Evolutionary conservation across 2,888 invertebrate genomes (phyloP).

Genomic region (Acanthosepion lycidas): DNA sequence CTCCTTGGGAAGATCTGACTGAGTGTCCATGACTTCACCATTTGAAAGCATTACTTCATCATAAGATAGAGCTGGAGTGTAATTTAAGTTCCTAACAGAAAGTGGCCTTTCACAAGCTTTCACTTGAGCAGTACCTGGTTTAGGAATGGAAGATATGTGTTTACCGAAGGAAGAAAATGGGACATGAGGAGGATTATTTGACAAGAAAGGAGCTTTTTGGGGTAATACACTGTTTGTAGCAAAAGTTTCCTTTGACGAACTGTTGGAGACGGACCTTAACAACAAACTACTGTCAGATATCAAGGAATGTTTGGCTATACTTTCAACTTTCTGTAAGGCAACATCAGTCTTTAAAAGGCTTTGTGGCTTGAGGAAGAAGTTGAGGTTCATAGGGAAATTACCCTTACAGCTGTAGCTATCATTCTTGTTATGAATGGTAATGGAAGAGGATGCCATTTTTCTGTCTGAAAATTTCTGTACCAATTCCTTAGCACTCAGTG

Average conservation of each 20-base stretch:
- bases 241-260: not conserved
- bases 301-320: not conserved
- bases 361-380: constrained; percentile 65
- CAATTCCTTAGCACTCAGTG: constrained; percentile 70
- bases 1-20: not conserved
- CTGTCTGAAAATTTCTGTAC: constrained; percentile 49
- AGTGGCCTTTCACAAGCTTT: constrained; percentile 18
- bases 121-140: not conserved
- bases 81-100: constrained; percentile 24
- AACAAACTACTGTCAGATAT: not conserved
- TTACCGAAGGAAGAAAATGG: not conserved
- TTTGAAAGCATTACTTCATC: constrained; percentile 23
- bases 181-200: not conserved
- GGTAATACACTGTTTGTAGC: not conserved
- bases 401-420: constrained; percentile 48
- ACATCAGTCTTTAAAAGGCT: constrained; percentile 50
- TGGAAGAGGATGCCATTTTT: constrained; percentile 56
- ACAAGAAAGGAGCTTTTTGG: not conserved
- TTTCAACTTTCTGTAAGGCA: not conserved
- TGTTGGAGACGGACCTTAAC: not conserved
- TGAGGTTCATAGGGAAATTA: constrained; percentile 57
- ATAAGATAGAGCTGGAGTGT: constrained; percentile 38
- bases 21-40: not conserved
- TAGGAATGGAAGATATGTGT: constrained; percentile 39
- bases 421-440: constrained; percentile 50